Evolutionary conservation across 2,888 invertebrate species (phyloP).

Genomic region (Patella ulyssiponensis): DNA sequence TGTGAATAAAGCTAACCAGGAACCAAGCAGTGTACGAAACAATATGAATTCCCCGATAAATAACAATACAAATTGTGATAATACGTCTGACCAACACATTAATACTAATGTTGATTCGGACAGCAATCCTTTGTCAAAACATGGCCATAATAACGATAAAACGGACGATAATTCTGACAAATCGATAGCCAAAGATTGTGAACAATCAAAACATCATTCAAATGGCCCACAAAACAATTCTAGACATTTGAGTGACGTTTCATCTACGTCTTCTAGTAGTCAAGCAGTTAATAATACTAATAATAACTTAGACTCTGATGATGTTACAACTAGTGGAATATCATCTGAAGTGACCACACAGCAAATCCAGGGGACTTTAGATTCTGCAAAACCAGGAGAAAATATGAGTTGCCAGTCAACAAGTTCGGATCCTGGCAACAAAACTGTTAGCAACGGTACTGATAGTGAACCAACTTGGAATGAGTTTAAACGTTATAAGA

Average conservation of each 20-base stretch:
- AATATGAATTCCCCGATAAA: not conserved
- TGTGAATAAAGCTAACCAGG: not conserved
- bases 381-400: too few species aligned
- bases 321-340: not conserved
- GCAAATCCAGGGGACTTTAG: too few species aligned
- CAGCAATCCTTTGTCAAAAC: not conserved
- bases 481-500: conserved; percentile 59
- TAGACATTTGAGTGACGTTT: not conserved
- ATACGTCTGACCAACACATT: not conserved
- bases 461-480: conserved; percentile 48
- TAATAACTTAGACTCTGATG: not conserved
- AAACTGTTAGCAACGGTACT: not conserved
- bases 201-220: not conserved
- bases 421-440: not conserved
- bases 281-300: not conserved
- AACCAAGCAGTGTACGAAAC: not conserved
- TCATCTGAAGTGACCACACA: not conserved
- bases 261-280: not conserved
- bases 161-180: not conserved
- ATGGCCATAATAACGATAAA: not conserved
- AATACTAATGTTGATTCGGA: not conserved
- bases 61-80: conserved; percentile 10
- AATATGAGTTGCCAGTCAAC: not conserved
- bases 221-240: not conserved
- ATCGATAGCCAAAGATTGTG: not conserved